A percentile compares a stretch with the other conserved stretches of the same genome.
Conservation (phyloP, 2,797 vertebrate genomes). For the Anguilla pacifica region DNA sequence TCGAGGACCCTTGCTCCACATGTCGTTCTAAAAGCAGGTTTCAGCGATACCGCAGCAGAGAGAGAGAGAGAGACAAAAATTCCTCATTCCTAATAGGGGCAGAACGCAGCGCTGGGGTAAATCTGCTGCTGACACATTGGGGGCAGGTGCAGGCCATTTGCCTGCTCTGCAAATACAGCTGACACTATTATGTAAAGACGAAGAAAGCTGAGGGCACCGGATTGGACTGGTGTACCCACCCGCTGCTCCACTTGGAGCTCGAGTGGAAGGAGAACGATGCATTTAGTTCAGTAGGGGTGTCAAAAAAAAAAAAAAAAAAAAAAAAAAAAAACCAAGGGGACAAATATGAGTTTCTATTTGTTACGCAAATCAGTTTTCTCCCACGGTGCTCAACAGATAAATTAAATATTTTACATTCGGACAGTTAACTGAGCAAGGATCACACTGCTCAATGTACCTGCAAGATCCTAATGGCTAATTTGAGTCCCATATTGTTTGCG, state of each 20-base stretch:
- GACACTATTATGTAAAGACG: conserved; percentile 6
- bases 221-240: background rate
- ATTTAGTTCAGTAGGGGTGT: background rate
- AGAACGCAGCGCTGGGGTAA: conserved; percentile 63
- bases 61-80: conserved; percentile 56
- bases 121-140: conserved; percentile 64
- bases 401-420: background rate
- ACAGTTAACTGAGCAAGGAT: background rate
- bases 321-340: background rate
- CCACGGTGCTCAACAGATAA: background rate
- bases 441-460: background rate
- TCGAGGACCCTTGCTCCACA: background rate
- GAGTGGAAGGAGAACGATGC: background rate
- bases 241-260: background rate
- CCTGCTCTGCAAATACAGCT: conserved; percentile 60
- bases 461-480: background rate
- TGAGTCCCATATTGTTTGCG: background rate
- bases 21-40: conserved; percentile 64
- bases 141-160: conserved; percentile 69
- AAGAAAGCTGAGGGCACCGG: background rate
- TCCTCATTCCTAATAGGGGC: conserved; percentile 72
- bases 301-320: background rate
- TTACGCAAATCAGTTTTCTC: background rate
- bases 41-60: conserved; percentile 49
- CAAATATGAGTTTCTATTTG: background rate